Conservation (phyloP, 2,888 invertebrate genomes). For the Polydrusus pterygomalis region DNA sequence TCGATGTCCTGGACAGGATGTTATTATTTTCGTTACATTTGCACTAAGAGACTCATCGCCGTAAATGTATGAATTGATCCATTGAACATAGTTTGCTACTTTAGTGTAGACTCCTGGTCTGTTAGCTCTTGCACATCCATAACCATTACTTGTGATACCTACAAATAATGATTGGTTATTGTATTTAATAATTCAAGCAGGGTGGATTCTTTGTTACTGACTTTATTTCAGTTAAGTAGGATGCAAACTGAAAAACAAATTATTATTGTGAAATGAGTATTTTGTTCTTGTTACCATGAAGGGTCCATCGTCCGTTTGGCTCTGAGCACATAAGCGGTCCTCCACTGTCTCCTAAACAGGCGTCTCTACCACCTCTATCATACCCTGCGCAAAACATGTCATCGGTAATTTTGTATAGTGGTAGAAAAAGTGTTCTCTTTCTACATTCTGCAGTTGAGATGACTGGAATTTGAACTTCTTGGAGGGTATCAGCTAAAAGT, state of each 20-base stretch:
- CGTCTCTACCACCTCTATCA: constrained; percentile 86
- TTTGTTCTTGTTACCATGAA: constrained; percentile 61
- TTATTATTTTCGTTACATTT: constrained; percentile 58
- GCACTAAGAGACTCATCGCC: constrained; percentile 54
- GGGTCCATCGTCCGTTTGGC: constrained; percentile 68
- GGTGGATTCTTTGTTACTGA: too few species aligned
- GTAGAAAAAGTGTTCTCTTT: constrained; percentile 82
- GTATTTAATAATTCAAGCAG: too few species aligned
- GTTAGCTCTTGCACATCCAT: constrained; percentile 86
- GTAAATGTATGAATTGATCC: constrained; percentile 79
- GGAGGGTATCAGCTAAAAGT: constrained; percentile 83
- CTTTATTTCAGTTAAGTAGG: too few species aligned
- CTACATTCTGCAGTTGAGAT: constrained; percentile 86
- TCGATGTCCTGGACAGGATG: constrained; percentile 79
- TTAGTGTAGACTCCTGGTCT: constrained; percentile 89
- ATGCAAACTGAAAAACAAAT: too few species aligned
- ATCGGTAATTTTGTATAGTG: constrained; percentile 84
- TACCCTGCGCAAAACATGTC: constrained; percentile 90
- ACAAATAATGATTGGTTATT: too few species aligned
- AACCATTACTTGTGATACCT: constrained; percentile 87
- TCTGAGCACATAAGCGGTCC: constrained; percentile 88
- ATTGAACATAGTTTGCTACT: constrained; percentile 82
- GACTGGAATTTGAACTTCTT: constrained; percentile 87
- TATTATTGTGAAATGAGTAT: too few species aligned
- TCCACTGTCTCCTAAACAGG: constrained; percentile 87